Conservation (phyloP, 2,113 vertebrate species). For the Centropus bengalensis region DNA sequence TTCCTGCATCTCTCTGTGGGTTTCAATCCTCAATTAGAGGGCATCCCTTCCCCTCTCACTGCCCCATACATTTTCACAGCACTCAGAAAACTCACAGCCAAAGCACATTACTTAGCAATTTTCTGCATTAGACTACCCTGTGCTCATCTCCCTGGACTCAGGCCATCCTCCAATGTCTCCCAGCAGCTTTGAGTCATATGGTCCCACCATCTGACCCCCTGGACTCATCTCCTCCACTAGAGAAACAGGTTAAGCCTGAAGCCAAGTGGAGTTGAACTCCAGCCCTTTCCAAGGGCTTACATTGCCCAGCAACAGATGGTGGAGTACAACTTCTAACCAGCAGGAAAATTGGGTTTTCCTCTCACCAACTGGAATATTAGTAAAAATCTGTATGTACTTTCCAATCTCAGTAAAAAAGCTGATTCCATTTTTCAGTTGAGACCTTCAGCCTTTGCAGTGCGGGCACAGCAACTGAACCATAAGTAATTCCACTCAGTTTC, state of each 20-base stretch:
- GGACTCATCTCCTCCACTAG: background rate
- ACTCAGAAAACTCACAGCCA: background rate
- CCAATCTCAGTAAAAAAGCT: background rate
- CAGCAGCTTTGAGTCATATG: slow-evolving; percentile 20
- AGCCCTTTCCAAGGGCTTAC: background rate
- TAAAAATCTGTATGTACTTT: background rate
- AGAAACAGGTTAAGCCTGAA: background rate
- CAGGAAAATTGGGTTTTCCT: slow-evolving; percentile 26
- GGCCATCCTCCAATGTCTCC: background rate
- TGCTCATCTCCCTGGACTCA: background rate
- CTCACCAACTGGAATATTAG: slow-evolving; percentile 10
- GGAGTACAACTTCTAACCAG: background rate
- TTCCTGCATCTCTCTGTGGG: background rate
- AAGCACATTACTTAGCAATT: background rate
- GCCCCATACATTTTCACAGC: accelerated
- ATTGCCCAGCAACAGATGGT: slow-evolving; percentile 23
- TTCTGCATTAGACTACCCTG: background rate
- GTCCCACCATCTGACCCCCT: slow-evolving; percentile 3
- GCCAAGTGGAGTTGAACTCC: slow-evolving; percentile 8
- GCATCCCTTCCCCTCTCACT: background rate
- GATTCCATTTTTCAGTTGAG: background rate
- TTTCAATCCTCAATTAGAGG: background rate
- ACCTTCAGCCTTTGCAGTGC: background rate
- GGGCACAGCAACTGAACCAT: background rate
- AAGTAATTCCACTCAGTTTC: background rate